Base-by-base conservation (phyloP, 1,140 invertebrate species). In the Dufourea novaeangliae region DNA sequence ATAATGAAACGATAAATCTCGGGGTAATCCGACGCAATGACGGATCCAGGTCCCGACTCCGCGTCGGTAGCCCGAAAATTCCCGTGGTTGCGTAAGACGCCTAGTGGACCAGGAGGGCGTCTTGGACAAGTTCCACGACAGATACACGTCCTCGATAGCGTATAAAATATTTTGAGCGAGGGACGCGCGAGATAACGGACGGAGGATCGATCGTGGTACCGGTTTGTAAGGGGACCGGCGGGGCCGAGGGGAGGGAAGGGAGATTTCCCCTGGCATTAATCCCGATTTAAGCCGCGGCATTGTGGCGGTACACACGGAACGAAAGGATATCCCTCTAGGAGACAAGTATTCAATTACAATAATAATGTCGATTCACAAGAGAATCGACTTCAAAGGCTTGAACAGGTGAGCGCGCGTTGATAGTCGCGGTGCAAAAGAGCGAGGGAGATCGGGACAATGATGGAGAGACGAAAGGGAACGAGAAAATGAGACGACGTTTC, bases 331-430 rank as follows among this genome's bases (percentile, higher is more conserved):
- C 79, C 69, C 73, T 86, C 72, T 78, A 72, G 76, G 81, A 87
- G 84, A 86, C 85, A 87, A 89, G 83, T 87, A 90, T 90, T 90
- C 84, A 88, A 90, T 90, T 88, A 90, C 79, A 80, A 89, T 90
- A 84, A 89, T 89, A 88, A 89, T 77, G 70, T 83, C 84, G 81
- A 86, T 86, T 84, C 83, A 89, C 84, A 88, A 85, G 88, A 88
- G 89, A 86, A 59, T 75, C 78, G 83, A 83, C 82, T 87, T 90
- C 81, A 89, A 88, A 90, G 87, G 78, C 72, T 84, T 61, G 61
- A 85, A 81, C 84, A 88, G 83, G 83, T 83, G 86, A 88, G 78
- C 74, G 63, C 62, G 76, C 77, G 71, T 62, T 74, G 79, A 69
- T 76, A 74, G 70, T 54, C 74, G 82, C 66, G 78, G 46, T 12